phyloP scores from a whole-genome alignment of 2,797 vertebrate species.

The Toxotes lorentzi region DNA sequence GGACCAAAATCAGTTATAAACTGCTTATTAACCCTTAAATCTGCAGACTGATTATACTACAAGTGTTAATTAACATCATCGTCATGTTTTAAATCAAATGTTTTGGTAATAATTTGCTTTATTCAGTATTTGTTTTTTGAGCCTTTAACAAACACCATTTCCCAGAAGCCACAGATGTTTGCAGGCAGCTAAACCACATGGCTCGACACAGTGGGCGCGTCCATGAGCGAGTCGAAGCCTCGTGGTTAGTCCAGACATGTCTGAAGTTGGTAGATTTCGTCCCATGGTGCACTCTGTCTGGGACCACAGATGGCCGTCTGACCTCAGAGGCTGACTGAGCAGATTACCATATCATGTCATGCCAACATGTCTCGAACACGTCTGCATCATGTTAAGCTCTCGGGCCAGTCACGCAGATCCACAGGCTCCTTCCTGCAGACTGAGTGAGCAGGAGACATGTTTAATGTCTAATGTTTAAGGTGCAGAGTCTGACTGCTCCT shows the following conservation, averaged over 20 bases:
- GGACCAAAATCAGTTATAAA: no score
- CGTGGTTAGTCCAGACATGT: neutral
- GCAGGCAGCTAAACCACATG: neutral
- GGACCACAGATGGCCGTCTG: constrained; percentile 69
- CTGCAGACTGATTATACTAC: no score
- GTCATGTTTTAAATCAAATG: no score
- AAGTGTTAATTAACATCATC: no score
- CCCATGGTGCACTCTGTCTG: constrained; percentile 55
- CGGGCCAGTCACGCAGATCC: neutral
- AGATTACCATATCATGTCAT: constrained; percentile 56
- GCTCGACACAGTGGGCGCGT: neutral
- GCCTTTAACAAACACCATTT: neutral
- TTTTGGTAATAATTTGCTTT: no score
- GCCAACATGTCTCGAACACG: constrained; percentile 45
- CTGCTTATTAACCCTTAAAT: no score
- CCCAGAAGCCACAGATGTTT: neutral
- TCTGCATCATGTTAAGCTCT: constrained; percentile 36
- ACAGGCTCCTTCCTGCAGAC: neutral
- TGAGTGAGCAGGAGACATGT: no score
- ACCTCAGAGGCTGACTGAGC: constrained; percentile 54
- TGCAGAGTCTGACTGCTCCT: no score
- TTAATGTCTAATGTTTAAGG: no score
- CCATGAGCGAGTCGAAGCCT: neutral
- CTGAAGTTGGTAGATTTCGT: neutral
- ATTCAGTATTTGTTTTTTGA: neutral